These are phyloP conservation scores for Drosophila cardini DNA, from an alignment of 1,140 invertebrate species.

Conservation along the genomic window DNA sequence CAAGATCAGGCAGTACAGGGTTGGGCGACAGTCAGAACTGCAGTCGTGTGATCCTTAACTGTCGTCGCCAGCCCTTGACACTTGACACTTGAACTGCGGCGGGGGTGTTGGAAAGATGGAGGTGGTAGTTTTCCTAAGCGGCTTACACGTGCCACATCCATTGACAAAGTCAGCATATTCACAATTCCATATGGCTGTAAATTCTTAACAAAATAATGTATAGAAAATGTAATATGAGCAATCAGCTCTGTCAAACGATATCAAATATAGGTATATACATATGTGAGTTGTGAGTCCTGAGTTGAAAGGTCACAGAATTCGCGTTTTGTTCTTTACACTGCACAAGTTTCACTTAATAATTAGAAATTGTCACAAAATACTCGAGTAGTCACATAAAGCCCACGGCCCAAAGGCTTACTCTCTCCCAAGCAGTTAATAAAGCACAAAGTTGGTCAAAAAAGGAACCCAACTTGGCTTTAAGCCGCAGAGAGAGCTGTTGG, in stretches of 20 bases:
- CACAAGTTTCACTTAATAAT: constrained; percentile 31
- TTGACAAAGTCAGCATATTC: neutral
- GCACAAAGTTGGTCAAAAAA: neutral
- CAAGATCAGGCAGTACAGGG: constrained; percentile 13
- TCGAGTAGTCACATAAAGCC: constrained; percentile 12
- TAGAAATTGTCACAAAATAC: constrained; percentile 19
- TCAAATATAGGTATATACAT: neutral
- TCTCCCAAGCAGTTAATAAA: neutral
- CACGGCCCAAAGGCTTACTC: constrained; percentile 9
- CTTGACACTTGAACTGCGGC: constrained; percentile 46
- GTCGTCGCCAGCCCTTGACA: constrained; percentile 6
- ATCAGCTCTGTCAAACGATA: constrained; percentile 37
- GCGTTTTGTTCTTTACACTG: constrained; percentile 24
- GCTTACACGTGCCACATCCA: constrained; percentile 68
- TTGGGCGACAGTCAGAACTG: neutral
- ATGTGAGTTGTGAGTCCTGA: neutral
- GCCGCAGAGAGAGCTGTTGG: constrained; percentile 1
- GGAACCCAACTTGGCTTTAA: neutral
- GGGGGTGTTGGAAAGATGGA: constrained; percentile 13
- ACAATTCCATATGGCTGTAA: constrained; percentile 7
- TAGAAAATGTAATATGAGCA: constrained; percentile 44
- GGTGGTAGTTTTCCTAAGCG: constrained; percentile 33
- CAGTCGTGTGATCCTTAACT: constrained; percentile 39
- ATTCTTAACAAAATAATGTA: constrained; percentile 28
- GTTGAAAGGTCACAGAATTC: constrained; percentile 65